Evolutionary conservation across 1,140 invertebrate species (phyloP), one percentile per base, ranked within the genome.

Genomic region (Patella vulgata): DNA sequence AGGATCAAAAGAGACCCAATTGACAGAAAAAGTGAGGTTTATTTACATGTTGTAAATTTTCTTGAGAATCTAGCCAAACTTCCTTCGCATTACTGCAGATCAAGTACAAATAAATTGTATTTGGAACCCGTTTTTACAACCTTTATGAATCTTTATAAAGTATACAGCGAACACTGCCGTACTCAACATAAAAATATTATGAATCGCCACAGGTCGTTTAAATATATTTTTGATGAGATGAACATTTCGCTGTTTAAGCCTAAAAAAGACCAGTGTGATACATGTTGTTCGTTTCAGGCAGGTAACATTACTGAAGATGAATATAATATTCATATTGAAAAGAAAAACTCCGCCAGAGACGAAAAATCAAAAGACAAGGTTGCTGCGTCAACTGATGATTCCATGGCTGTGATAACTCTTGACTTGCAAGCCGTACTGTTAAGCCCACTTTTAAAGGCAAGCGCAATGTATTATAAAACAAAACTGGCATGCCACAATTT

Each of bases 401-500:
- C 19, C 19, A 28, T 39, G 9, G 19, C 25, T 39, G 53, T 61
- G 21, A 69, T 69, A 31, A 71, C 71, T 51, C 68, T 73, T 51
- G 83, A 85, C 76, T 46, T 84, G 17, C 47, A 60, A 77, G 76
- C 79, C 44, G 81, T 85, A 21, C 80, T 82, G 67, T 50, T 83
- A 31, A 70, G 59, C 42, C 83, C 83, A 54, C 57, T 55, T 59
- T 33, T 85, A 33, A 74, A 80, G n/a, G 79, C 83, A 19, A 79
- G 67, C 70, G 75, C 75, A 40, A 42, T 84, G 33, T 86, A 86
- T 69, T 86, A 80, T 68, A 85, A 84, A 73, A 82, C 73, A 11
- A 86, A 85, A 66, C 63, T 85, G 23, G 43, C 67, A 17, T 54
- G 75, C 21, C 82, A 86, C 72, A 86, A 86, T 73, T 86, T 82